Conservation (phyloP, 2,113 vertebrate genomes). For the Oreocharis arfaki region DNA sequence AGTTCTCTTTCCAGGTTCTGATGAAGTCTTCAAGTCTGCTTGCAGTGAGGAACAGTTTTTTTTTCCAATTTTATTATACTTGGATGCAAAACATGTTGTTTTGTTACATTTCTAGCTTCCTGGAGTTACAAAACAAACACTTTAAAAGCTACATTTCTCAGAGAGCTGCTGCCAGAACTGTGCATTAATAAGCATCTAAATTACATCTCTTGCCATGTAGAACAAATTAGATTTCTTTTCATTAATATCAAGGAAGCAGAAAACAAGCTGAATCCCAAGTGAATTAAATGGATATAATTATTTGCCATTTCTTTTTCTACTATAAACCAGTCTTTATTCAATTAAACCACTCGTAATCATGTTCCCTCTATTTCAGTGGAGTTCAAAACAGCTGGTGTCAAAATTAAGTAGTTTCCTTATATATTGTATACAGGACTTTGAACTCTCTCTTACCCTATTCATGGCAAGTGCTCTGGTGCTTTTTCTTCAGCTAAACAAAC, state of each 20-base stretch:
- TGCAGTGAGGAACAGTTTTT: not conserved
- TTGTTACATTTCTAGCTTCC: slow-evolving; percentile 38
- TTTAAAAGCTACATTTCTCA: slow-evolving; percentile 61
- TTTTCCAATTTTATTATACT: not conserved
- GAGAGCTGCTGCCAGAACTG: slow-evolving; percentile 36
- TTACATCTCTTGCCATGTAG: slow-evolving; percentile 71
- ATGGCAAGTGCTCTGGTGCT: not conserved
- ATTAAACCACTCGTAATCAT: slow-evolving; percentile 51
- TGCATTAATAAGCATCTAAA: slow-evolving; percentile 73
- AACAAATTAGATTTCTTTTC: slow-evolving; percentile 78
- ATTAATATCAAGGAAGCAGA: slow-evolving; percentile 74
- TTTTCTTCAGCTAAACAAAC: not conserved
- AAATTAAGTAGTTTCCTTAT: not conserved
- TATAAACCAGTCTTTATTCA: slow-evolving; percentile 65
- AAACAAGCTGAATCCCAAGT: slow-evolving; percentile 65
- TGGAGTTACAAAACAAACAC: slow-evolving; percentile 59
- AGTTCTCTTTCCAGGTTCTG: not conserved
- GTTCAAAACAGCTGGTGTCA: not conserved
- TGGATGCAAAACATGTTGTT: not conserved
- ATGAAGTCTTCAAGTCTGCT: not conserved
- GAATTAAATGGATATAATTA: slow-evolving; percentile 60
- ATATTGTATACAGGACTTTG: not conserved
- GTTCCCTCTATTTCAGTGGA: not conserved
- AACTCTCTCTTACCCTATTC: not conserved
- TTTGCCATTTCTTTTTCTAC: slow-evolving; percentile 48